These are phyloP conservation scores for Nanorana parkeri DNA, from an alignment of 2,113 vertebrate species.

Conservation along the genomic window DNA sequence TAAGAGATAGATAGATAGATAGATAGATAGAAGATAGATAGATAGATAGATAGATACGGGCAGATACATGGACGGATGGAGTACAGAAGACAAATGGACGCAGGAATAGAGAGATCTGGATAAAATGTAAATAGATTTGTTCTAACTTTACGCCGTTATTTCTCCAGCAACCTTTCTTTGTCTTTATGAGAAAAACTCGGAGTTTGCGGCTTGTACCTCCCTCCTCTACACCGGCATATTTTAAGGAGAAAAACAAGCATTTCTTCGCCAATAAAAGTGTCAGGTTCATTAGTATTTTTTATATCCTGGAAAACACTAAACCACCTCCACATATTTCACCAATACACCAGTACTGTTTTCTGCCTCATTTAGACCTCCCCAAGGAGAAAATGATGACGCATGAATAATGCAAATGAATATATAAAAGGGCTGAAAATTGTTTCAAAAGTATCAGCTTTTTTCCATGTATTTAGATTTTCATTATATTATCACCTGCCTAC, in stretches of 20 bases:
- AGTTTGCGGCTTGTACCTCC: background rate
- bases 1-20: no score
- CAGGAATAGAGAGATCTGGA: no score
- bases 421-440: constrained; percentile 1
- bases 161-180: no score
- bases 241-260: constrained; percentile 17
- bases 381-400: constrained; percentile 24
- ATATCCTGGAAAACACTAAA: constrained; percentile 25
- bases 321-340: constrained; percentile 27
- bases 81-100: no score
- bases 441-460: constrained; percentile 16
- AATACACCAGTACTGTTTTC: constrained; percentile 10
- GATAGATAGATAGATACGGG: no score
- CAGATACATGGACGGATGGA: no score
- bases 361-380: constrained; percentile 46
- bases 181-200: no score
- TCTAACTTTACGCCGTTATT: no score
- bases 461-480: background rate
- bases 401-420: constrained; percentile 44
- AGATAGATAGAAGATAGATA: no score
- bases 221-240: constrained; percentile 9
- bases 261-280: constrained; percentile 42
- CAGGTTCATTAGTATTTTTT: constrained; percentile 38
- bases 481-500: no score
- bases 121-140: no score